Evolutionary conservation across 2,797 vertebrate genomes (phyloP), one percentile per base, ranked within the genome.

Genomic region (Enteromius trimaculatus): DNA sequence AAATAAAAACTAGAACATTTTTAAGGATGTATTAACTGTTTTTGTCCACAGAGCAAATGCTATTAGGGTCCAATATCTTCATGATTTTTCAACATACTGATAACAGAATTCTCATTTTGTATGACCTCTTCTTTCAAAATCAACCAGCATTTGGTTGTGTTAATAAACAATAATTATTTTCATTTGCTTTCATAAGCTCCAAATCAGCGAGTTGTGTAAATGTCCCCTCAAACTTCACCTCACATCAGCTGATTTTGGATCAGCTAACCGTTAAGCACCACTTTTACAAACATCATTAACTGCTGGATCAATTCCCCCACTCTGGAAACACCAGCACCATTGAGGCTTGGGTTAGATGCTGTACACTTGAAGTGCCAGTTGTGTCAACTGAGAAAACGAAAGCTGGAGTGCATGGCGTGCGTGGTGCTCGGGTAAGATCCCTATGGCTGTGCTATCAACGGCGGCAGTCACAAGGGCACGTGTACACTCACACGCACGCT

Each of bases 341-440:
- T 10, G 37, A 76, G 47, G 58, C 80, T 74, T 86, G 86, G 53
- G 88, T 89, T 55, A 82, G 89, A 88, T 90, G 91, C 89, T 90
- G 89, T 90, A 87, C 92, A 92, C 91, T 94, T 92, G 92, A 92
- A 90, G 89, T 90, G 91, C 92, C 93, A 91, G 92, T 94, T 93
- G 88, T 90, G 90, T 91, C 88, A 91, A 93, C 92, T 91, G 90
- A 92, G 88, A 93, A 95, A 94, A 94, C 92, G 91, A 94, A 95
- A 94, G 89, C 91, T 92, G 90, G 92, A 92, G 90, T 87, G 91
- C 89, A 84, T 39, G 49, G 44, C 29, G 8, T 55, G 66, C 26
- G 51, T 91, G 88, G 90, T 90, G 93, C 92, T 93, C 91, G 90
- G 90, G 89, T 81, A 89, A 91, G 91, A 92, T 94, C 91, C 93